Conservation (phyloP, 2,888 invertebrate genomes). For the Acanthosepion esculentum region DNA sequence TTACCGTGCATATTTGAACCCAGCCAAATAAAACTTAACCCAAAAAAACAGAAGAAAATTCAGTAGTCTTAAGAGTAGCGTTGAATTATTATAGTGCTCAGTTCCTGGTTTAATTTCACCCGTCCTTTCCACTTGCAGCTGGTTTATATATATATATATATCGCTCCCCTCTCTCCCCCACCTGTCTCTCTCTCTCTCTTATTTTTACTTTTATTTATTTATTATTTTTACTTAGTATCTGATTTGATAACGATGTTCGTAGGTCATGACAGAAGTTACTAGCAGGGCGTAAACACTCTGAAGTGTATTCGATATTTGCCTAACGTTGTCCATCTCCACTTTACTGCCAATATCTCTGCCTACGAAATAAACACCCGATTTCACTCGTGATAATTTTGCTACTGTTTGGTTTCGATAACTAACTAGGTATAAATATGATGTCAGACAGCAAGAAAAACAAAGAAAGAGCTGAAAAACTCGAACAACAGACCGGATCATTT, state of each 20-base stretch:
- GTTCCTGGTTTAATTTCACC: not conserved
- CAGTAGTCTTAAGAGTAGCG: not conserved
- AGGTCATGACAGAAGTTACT: constrained; percentile 33
- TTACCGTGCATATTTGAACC: not conserved
- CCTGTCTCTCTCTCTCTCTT: not conserved
- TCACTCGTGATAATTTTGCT: not conserved
- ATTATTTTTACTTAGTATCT: not conserved
- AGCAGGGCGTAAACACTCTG: not conserved
- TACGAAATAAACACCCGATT: not conserved
- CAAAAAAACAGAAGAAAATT: not conserved
- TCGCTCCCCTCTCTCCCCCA: not conserved
- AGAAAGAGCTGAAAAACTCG: too few relatives aligned
- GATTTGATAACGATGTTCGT: not conserved
- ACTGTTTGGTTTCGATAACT: not conserved
- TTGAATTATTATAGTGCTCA: not conserved
- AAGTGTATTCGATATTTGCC: constrained; percentile 18
- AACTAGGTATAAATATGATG: too few relatives aligned
- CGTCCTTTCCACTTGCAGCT: not conserved
- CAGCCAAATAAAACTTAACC: not conserved
- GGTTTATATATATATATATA: not conserved
- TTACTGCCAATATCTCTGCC: not conserved
- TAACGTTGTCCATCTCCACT: not conserved
- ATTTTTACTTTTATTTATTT: not conserved
- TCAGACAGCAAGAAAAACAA: too few relatives aligned
- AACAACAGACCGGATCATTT: too few relatives aligned